Conservation (phyloP, 2,113 vertebrate species). For the Elachura formosa region DNA sequence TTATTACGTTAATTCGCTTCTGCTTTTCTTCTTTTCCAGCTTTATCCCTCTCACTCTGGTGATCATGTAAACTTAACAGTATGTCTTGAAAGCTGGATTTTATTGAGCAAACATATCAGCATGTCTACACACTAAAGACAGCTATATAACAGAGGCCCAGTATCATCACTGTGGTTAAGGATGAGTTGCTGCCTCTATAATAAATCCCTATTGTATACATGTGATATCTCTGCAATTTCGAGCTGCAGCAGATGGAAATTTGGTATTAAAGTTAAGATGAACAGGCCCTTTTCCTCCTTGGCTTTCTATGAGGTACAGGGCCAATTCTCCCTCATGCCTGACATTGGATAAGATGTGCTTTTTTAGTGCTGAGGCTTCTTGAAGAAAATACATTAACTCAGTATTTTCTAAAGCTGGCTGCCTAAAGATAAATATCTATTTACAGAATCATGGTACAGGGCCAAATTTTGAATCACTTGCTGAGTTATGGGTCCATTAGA, state of each 20-base stretch:
- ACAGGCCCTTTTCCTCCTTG: not conserved
- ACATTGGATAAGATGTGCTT: not conserved
- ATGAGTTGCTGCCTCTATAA: constrained; percentile 43
- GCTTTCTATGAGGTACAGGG: not conserved
- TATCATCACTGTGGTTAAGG: constrained; percentile 5
- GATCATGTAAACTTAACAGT: constrained; percentile 59
- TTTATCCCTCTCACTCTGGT: constrained; percentile 53
- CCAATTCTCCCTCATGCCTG: not conserved
- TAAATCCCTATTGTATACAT: constrained; percentile 31
- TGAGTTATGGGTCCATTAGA: not conserved
- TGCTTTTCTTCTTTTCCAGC: constrained; percentile 63
- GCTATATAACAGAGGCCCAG: constrained; percentile 24
- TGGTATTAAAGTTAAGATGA: constrained; percentile 5
- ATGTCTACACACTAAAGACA: constrained; percentile 56
- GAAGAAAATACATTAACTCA: not conserved
- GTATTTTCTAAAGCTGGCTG: not conserved
- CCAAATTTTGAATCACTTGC: not conserved
- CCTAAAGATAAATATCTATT: not conserved
- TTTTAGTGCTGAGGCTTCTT: not conserved
- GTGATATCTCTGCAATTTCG: constrained; percentile 8
- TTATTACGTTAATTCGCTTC: constrained; percentile 58
- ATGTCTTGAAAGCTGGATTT: constrained; percentile 57
- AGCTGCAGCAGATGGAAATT: constrained; percentile 38
- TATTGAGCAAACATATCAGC: constrained; percentile 61
- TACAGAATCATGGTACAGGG: not conserved